Percentiles rank a stretch among this genome's conserved stretches.
These are phyloP conservation scores for Cyrtorhinus lividipennis DNA, from an alignment of 1,140 invertebrate species.

Conservation along the genomic window DNA sequence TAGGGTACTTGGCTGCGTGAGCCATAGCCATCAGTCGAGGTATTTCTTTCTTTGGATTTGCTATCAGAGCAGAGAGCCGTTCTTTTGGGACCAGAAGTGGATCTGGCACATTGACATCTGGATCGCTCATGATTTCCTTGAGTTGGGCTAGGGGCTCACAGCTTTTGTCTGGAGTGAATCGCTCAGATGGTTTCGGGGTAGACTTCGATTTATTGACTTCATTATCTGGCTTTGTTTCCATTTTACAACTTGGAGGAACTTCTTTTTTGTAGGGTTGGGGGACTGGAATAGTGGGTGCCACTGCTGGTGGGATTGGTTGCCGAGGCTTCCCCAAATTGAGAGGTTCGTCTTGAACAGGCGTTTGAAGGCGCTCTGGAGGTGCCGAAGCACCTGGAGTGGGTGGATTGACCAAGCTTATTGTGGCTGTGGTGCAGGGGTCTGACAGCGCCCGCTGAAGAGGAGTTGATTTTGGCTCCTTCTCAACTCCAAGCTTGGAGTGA, in stretches of 20 bases:
- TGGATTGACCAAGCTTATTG: conserved; percentile 5
- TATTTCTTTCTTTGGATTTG: conserved; percentile 56
- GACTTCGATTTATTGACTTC: conserved; percentile 33
- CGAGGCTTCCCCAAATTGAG: conserved; percentile 38
- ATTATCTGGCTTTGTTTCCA: conserved; percentile 30
- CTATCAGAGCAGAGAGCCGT: conserved; percentile 49
- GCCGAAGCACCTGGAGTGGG: neutral
- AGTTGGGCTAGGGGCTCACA: conserved; percentile 57
- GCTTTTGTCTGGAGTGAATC: conserved; percentile 30
- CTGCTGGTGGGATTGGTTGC: conserved; percentile 36
- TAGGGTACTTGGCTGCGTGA: conserved; percentile 52
- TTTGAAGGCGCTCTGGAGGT: neutral
- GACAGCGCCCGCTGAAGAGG: neutral
- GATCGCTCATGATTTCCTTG: conserved; percentile 49
- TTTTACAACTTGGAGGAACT: conserved; percentile 27
- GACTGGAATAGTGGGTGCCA: no score
- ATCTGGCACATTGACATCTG: conserved; percentile 57
- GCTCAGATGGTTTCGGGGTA: conserved; percentile 24
- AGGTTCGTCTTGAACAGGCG: conserved; percentile 45
- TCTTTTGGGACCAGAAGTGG: conserved; percentile 62
- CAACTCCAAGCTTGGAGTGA: conserved; percentile 17
- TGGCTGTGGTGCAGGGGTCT: neutral
- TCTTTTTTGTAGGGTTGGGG: conserved; percentile 22
- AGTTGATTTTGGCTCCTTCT: conserved; percentile 20
- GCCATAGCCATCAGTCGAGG: conserved; percentile 50